Evolutionary conservation across 2,113 vertebrate genomes (phyloP).

Genomic region (Platichthys stellatus): DNA sequence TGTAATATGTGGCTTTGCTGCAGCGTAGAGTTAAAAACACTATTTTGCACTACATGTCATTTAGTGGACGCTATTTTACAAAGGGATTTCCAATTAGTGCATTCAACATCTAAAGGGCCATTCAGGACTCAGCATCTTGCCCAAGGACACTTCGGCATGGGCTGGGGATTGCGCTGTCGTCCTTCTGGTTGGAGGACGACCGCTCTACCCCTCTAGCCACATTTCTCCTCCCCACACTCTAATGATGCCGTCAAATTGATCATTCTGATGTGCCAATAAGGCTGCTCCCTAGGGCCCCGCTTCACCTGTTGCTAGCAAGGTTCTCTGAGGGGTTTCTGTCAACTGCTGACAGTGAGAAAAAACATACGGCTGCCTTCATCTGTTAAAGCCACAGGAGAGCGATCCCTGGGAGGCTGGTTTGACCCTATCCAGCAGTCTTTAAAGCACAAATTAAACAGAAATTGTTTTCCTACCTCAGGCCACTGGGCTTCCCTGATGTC

Average conservation of each 20-base stretch:
- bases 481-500: constrained; percentile 38
- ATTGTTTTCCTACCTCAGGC: constrained; percentile 60
- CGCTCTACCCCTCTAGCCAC: no score
- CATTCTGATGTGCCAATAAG: constrained; percentile 59
- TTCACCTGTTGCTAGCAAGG: constrained; percentile 73
- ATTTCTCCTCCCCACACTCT: constrained; percentile 16
- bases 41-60: no score
- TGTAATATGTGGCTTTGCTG: not conserved
- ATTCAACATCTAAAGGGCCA: no score
- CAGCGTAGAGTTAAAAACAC: not conserved
- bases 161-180: no score
- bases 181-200: no score
- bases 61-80: no score
- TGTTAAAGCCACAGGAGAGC: constrained; percentile 51
- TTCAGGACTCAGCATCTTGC: no score
- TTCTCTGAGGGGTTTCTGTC: constrained; percentile 62
- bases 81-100: no score
- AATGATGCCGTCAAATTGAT: constrained; percentile 59
- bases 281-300: constrained; percentile 48
- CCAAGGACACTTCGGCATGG: no score
- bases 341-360: constrained; percentile 61
- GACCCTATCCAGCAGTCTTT: constrained; percentile 62
- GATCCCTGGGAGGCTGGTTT: constrained; percentile 67
- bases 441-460: constrained; percentile 64
- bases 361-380: constrained; percentile 68